These are phyloP conservation scores for Cinclus mexicanus DNA, from an alignment of 2,113 vertebrate genomes.

Conservation along the genomic window DNA sequence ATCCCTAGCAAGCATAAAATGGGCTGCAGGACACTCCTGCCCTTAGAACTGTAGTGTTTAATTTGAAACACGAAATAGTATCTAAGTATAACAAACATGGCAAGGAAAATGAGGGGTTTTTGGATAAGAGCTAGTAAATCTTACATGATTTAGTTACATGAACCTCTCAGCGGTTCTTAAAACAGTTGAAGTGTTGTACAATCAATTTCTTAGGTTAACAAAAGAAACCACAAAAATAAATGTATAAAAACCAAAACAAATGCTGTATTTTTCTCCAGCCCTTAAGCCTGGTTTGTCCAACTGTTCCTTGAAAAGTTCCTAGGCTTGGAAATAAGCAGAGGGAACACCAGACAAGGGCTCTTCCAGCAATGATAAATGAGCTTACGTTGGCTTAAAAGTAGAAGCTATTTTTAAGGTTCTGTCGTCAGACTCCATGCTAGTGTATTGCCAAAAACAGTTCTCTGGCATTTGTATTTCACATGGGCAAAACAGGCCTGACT, in stretches of 20 bases:
- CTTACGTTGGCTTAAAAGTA: neutral
- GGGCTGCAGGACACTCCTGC: neutral
- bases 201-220: neutral
- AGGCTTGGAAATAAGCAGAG: neutral
- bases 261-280: neutral
- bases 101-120: neutral
- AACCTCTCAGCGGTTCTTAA: neutral
- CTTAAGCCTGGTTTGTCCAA: neutral
- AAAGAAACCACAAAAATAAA: neutral
- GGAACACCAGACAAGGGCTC: neutral
- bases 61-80: conserved; percentile 1
- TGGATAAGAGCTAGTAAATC: neutral
- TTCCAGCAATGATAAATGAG: neutral
- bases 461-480: neutral
- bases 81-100: neutral
- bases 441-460: neutral
- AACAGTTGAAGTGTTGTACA: neutral
- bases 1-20: neutral
- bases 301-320: neutral
- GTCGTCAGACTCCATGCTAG: neutral
- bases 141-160: neutral
- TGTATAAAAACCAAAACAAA: neutral
- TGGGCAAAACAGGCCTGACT: neutral
- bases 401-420: conserved; percentile 5
- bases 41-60: neutral